Conservation (phyloP, 1,140 invertebrate genomes). For the Ptiloglossa arizonensis region DNA sequence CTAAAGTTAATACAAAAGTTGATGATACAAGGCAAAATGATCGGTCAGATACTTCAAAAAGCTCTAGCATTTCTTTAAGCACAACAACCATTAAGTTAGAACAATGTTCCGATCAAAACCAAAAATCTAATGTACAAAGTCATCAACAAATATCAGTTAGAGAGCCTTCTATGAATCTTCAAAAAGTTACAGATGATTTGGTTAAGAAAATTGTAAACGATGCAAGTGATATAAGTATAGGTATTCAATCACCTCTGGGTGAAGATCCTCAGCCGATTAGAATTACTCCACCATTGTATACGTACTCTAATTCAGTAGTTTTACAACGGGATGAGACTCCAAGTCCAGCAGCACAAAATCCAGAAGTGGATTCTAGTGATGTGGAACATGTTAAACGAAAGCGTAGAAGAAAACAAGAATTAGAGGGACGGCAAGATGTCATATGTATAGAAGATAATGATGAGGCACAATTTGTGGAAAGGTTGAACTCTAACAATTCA, state of each 20-base stretch:
- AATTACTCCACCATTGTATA: constrained; percentile 88
- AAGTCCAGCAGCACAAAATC: constrained; percentile 79
- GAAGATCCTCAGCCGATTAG: constrained; percentile 87
- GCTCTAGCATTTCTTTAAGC: constrained; percentile 40
- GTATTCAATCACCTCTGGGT: constrained; percentile 79
- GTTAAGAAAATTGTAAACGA: constrained; percentile 75
- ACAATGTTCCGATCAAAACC: constrained; percentile 71
- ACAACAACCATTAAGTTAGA: constrained; percentile 62
- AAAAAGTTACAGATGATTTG: constrained; percentile 73
- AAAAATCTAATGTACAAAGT: constrained; percentile 76
- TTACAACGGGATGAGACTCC: constrained; percentile 82
- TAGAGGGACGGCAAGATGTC: constrained; percentile 80
- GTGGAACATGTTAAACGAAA: constrained; percentile 76
- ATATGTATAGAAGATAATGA: constrained; percentile 80
- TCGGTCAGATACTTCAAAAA: constrained; percentile 56
- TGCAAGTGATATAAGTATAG: constrained; percentile 68
- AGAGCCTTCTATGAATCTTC: constrained; percentile 70
- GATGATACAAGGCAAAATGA: constrained; percentile 77
- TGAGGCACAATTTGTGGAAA: constrained; percentile 76
- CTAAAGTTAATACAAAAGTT: constrained; percentile 70
- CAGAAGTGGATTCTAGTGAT: constrained; percentile 74
- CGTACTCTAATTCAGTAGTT: constrained; percentile 88
- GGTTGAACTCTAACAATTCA: constrained; percentile 71
- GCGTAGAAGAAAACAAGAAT: constrained; percentile 79
- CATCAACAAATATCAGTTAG: constrained; percentile 65